Evolutionary conservation across 2,113 vertebrate genomes (phyloP).

Genomic region (Rattus rattus): DNA sequence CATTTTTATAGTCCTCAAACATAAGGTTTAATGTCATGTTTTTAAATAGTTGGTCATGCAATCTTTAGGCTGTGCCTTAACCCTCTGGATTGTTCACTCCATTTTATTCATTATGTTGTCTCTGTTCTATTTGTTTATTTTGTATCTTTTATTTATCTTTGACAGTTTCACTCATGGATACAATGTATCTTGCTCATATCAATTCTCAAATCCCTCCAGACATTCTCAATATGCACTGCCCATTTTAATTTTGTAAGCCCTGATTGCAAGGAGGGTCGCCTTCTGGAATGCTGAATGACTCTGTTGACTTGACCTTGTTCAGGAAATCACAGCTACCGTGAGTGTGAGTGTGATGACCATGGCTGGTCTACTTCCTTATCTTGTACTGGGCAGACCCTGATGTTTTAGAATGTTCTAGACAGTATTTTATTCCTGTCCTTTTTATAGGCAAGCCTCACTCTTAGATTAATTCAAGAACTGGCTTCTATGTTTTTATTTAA

Average conservation of each 20-base stretch:
- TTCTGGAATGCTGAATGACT: not conserved
- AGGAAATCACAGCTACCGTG: not conserved
- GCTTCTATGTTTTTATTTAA: not conserved
- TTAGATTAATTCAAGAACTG: not conserved
- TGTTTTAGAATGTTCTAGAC: not conserved
- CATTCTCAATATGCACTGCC: not conserved
- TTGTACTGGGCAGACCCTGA: not conserved
- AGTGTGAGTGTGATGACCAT: not conserved
- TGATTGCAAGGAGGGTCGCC: not conserved
- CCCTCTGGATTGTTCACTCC: not conserved
- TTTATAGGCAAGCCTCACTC: not conserved
- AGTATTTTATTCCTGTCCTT: not conserved
- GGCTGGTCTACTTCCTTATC: not conserved
- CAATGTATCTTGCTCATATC: not conserved
- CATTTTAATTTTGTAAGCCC: not conserved
- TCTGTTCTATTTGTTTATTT: not conserved
- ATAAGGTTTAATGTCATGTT: not conserved
- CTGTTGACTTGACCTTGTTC: not conserved
- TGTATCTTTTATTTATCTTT: not conserved
- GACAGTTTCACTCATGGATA: not conserved
- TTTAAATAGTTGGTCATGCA: not conserved
- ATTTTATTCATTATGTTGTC: too few species aligned
- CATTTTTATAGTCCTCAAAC: not conserved
- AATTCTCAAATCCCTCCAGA: not conserved
- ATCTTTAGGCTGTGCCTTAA: not conserved